Evolutionary conservation across 2,888 invertebrate species (phyloP).

Genomic region (Notodonta ziczac): DNA sequence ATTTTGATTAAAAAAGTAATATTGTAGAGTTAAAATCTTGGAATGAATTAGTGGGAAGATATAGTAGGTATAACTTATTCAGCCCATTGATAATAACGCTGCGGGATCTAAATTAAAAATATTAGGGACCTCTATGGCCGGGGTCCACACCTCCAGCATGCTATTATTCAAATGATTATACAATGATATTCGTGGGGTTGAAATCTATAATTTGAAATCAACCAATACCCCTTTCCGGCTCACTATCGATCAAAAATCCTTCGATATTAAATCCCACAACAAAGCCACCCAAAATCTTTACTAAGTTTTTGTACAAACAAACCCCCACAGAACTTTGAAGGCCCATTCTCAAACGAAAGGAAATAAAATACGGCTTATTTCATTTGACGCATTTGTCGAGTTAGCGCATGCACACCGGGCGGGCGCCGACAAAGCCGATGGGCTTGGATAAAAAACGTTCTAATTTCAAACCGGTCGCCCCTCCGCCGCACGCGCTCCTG

Average conservation of each 20-base stretch:
- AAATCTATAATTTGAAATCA: constrained; percentile 33
- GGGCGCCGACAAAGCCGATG: constrained; percentile 79
- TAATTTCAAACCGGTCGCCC: constrained; percentile 84
- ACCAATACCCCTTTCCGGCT: neutral
- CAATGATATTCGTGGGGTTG: constrained; percentile 16
- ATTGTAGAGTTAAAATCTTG: no score
- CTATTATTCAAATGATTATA: neutral
- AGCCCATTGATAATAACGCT: neutral
- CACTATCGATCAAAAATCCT: constrained; percentile 28
- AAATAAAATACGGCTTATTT: constrained; percentile 82
- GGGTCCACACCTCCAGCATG: neutral
- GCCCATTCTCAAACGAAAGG: constrained; percentile 69
- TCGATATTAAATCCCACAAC: constrained; percentile 43
- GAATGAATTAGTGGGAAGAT: no score
- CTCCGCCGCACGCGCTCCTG: constrained; percentile 79
- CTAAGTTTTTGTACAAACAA: constrained; percentile 62
- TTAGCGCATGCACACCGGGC: constrained; percentile 82
- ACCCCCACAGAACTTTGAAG: constrained; percentile 62
- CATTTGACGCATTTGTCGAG: constrained; percentile 83
- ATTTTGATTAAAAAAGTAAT: no score
- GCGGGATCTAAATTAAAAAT: neutral
- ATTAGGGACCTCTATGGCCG: neutral
- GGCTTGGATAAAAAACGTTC: constrained; percentile 78
- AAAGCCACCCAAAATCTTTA: constrained; percentile 45
- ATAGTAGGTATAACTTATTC: neutral